Conservation (phyloP, 2,888 invertebrate genomes). For the Timema cristinae region DNA sequence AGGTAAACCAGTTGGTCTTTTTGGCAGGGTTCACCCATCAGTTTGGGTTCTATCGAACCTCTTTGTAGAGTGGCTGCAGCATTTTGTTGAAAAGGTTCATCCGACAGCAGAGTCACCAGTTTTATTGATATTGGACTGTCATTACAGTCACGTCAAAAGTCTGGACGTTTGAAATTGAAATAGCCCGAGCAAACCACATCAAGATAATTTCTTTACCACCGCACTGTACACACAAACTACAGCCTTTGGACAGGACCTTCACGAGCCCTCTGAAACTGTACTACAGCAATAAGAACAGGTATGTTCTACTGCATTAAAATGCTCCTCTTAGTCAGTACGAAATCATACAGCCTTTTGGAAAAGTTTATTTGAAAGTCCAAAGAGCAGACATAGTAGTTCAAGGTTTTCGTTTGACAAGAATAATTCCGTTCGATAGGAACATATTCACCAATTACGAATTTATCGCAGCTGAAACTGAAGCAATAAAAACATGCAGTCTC, state of each 20-base stretch:
- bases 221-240: not conserved
- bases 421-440: not conserved
- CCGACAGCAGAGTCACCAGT: no score
- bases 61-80: no score
- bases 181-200: not conserved
- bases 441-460: no score
- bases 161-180: not conserved
- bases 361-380: not conserved
- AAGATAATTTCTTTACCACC: not conserved
- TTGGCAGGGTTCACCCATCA: no score
- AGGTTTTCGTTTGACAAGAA: not conserved
- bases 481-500: no score
- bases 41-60: no score
- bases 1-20: no score
- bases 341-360: conserved; percentile 10
- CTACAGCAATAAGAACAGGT: not conserved
- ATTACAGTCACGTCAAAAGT: no score
- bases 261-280: not conserved
- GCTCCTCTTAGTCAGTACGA: not conserved
- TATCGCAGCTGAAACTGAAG: no score
- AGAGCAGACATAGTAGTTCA: not conserved
- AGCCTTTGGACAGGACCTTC: not conserved
- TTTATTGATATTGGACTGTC: no score
- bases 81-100: no score
- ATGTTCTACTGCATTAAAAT: not conserved